A percentile compares a stretch with the other conserved stretches of the same genome.
phyloP scores from a whole-genome alignment of 2,113 vertebrate genomes.

The Zosterops pallidus region DNA sequence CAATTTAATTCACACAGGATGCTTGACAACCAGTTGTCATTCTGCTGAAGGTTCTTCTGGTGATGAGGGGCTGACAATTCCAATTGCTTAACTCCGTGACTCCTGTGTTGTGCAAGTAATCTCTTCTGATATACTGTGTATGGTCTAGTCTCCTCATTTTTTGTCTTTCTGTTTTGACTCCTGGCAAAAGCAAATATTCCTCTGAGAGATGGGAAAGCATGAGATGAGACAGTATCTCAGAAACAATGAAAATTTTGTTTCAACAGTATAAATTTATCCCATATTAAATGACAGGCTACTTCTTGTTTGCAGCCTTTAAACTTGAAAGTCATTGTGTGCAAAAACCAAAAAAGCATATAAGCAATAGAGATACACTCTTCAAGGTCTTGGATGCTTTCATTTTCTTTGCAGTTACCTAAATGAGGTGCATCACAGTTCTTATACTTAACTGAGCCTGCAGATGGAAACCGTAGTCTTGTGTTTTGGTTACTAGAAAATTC shows the following conservation, averaged over 20 bases:
- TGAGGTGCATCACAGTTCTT: not conserved
- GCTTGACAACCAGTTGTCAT: not conserved
- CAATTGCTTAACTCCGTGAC: not conserved
- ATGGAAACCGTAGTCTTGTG: not conserved
- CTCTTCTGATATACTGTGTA: not conserved
- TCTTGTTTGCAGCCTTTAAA: constrained; percentile 7
- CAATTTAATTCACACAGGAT: not conserved
- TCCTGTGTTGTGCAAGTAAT: not conserved
- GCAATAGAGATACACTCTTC: not conserved
- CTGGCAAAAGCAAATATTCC: not conserved
- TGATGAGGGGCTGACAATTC: not conserved
- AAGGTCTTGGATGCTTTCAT: not conserved
- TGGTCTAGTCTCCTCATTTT: not conserved
- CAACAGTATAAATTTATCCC: not conserved
- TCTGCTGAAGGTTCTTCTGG: not conserved
- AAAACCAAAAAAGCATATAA: not conserved
- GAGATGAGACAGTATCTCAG: not conserved
- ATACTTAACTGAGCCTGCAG: not conserved
- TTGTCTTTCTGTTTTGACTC: constrained; percentile 1
- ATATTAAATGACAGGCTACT: not conserved
- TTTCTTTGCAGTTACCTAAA: not conserved
- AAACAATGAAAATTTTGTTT: not conserved
- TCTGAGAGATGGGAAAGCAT: not conserved
- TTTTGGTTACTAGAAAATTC: not conserved
- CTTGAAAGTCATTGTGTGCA: not conserved